Conservation (phyloP, 35 echinoderm and acorn worm species). For the Apostichopus parvimensis region DNA sequence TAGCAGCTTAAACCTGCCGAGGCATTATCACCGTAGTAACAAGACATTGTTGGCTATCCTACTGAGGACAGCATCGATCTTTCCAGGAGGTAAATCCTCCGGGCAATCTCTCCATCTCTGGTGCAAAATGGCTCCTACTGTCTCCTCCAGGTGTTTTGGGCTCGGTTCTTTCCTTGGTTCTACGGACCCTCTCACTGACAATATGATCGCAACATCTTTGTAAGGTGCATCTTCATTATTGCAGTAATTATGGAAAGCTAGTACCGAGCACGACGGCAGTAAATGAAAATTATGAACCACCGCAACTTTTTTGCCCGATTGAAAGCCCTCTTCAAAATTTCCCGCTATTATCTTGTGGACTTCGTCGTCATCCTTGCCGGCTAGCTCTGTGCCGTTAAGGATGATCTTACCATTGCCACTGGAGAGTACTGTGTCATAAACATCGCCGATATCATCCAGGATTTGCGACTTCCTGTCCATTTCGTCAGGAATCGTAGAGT, state of each 20-base stretch:
- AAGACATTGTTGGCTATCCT: constrained; percentile 80
- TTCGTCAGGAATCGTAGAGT: neutral
- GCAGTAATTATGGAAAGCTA: constrained; percentile 76
- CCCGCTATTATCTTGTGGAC: neutral
- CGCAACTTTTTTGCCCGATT: constrained; percentile 48
- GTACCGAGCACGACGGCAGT: constrained; percentile 73
- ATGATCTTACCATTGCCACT: neutral
- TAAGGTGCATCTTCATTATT: constrained; percentile 80
- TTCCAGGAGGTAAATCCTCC: constrained; percentile 57
- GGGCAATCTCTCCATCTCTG: constrained; percentile 62
- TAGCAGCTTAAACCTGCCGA: too few relatives aligned
- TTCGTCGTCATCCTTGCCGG: neutral
- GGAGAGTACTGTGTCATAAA: neutral
- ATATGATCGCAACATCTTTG: constrained; percentile 62
- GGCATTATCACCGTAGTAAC: constrained; percentile 36
- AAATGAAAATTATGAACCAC: constrained; percentile 60
- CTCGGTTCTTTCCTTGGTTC: neutral
- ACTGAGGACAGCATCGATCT: constrained; percentile 73
- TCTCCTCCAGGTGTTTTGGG: constrained; percentile 10
- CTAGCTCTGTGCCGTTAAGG: constrained; percentile 7
- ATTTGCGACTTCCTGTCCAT: neutral
- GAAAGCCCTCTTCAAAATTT: neutral
- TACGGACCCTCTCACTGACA: constrained; percentile 44
- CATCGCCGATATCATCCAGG: neutral
- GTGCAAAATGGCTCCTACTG: constrained; percentile 45